phyloP scores from a whole-genome alignment of 2,113 vertebrate genomes.

The Camelus bactrianus region DNA sequence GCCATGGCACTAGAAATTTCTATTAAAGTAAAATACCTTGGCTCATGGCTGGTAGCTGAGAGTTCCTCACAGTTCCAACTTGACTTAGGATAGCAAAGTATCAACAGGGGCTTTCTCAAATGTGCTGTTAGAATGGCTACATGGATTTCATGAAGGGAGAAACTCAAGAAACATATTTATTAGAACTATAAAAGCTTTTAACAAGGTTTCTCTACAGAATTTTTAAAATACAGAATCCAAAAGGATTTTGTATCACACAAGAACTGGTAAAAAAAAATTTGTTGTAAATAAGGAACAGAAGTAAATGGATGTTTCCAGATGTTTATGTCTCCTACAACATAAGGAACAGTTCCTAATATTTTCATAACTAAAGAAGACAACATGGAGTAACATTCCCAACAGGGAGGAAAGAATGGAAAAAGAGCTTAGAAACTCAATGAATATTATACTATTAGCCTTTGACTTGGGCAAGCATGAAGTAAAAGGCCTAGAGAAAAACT shows the following conservation, averaged over 20 bases:
- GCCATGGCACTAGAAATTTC: not conserved
- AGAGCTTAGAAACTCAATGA: slow-evolving; percentile 8
- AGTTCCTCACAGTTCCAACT: slow-evolving; percentile 27
- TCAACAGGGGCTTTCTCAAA: not conserved
- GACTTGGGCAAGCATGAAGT: not conserved
- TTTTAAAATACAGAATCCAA: slow-evolving; percentile 33
- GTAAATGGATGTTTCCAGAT: not conserved
- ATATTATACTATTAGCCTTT: not conserved
- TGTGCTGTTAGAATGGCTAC: not conserved
- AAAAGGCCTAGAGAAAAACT: not conserved
- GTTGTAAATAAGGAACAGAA: not conserved
- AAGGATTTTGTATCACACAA: slow-evolving; percentile 8
- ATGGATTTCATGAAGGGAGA: slow-evolving; percentile 2
- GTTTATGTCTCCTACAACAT: not conserved
- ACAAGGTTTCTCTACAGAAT: not conserved
- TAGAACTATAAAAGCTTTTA: slow-evolving; percentile 42
- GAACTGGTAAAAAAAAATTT: not conserved
- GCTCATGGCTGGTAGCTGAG: not conserved
- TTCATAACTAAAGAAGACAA: slow-evolving; percentile 51
- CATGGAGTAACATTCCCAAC: not conserved
- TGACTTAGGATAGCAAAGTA: slow-evolving; percentile 10
- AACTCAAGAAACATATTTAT: slow-evolving; percentile 10
- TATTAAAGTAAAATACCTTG: not conserved
- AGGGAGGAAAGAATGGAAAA: not conserved
- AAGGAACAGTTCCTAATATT: not conserved